These are phyloP conservation scores for Eupeodes corollae DNA, from an alignment of 1,140 invertebrate species.

Conservation along the genomic window DNA sequence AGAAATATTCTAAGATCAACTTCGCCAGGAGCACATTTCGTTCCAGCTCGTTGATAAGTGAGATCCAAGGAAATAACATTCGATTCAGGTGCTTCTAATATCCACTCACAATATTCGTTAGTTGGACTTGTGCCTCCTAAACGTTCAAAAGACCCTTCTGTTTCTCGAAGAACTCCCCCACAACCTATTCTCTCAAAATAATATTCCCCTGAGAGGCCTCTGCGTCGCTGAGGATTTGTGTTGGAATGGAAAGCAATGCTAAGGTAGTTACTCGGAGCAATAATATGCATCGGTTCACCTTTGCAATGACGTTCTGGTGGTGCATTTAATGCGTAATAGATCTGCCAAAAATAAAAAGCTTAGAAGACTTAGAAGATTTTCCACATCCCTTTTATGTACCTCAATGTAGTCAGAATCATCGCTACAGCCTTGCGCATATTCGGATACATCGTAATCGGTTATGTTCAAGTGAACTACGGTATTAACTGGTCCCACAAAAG, in stretches of 20 bases:
- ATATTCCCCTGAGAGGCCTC: constrained; percentile 49
- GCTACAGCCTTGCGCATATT: neutral
- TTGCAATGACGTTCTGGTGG: constrained; percentile 15
- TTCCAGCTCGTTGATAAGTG: neutral
- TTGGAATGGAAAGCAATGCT: constrained; percentile 53
- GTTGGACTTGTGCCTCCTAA: constrained; percentile 32
- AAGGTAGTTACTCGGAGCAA: constrained; percentile 60
- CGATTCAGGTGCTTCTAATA: constrained; percentile 55
- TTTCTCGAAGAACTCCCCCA: constrained; percentile 52
- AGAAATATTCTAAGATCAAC: constrained; percentile 1
- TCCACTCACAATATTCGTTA: constrained; percentile 53
- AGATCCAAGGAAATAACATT: constrained; percentile 51
- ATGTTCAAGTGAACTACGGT: constrained; percentile 54
- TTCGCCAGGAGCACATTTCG: neutral
- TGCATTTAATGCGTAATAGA: constrained; percentile 11
- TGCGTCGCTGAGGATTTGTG: constrained; percentile 33
- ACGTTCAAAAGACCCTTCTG: constrained; percentile 39
- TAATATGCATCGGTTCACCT: constrained; percentile 5
- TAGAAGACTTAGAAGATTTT: constrained; percentile 39
- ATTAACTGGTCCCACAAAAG: constrained; percentile 51
- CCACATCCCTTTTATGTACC: constrained; percentile 46
- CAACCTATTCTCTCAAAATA: constrained; percentile 40
- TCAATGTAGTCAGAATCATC: neutral
- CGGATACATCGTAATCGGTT: constrained; percentile 59
- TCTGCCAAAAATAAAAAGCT: constrained; percentile 6